Conservation (phyloP, 92 coral and sea anemone genomes). For the Heliopora coerulea region DNA sequence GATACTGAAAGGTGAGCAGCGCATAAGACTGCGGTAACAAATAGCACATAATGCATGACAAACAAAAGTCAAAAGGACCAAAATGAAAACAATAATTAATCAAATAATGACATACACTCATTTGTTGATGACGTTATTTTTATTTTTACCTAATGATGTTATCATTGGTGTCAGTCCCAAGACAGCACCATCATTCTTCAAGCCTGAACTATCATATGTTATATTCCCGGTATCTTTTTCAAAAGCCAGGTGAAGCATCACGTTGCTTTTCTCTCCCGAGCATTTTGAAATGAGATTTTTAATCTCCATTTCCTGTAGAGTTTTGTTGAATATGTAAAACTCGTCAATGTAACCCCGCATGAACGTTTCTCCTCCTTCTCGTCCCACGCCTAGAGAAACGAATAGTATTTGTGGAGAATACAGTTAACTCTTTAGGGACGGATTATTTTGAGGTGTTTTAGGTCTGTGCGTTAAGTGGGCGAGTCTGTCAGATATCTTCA, state of each 20-base stretch:
- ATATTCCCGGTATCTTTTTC: constrained; percentile 64
- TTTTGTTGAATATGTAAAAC: constrained; percentile 88
- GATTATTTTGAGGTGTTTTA: too few species aligned
- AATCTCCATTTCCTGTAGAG: constrained; percentile 67
- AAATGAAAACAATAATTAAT: too few species aligned
- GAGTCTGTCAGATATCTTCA: too few species aligned
- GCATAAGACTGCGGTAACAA: too few species aligned
- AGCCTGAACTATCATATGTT: constrained; percentile 81
- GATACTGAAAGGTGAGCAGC: too few species aligned
- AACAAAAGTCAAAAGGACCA: too few species aligned
- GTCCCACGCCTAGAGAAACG: constrained; percentile 68
- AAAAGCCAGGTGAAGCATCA: constrained; percentile 84
- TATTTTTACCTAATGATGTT: constrained; percentile 45
- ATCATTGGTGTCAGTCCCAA: constrained; percentile 56
- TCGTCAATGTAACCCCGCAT: constrained; percentile 88
- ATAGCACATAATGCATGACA: too few species aligned
- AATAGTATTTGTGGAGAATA: neutral
- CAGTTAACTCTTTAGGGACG: too few species aligned
- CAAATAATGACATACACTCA: neutral
- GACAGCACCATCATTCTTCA: constrained; percentile 70
- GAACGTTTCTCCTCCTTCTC: constrained; percentile 53
- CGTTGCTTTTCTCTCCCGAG: constrained; percentile 63
- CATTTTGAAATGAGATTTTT: constrained; percentile 63
- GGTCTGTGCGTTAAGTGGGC: too few species aligned
- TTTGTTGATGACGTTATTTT: neutral